These are phyloP conservation scores for Hyposoter didymator DNA, from an alignment of 2,888 invertebrate genomes.

Conservation along the genomic window DNA sequence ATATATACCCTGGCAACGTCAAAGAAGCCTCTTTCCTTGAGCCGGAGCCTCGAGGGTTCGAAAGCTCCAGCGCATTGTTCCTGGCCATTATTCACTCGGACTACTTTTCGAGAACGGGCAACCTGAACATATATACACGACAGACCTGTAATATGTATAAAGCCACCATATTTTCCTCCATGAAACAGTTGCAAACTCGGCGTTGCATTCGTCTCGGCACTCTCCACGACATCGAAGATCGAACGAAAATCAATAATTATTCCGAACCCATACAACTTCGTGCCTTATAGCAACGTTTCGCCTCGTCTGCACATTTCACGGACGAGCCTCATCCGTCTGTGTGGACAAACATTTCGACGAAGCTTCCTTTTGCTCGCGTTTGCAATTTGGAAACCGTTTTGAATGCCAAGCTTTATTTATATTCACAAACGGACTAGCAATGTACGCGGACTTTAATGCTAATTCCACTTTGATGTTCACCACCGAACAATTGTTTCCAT, in stretches of 20 bases:
- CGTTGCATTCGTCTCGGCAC: slow-evolving; percentile 18
- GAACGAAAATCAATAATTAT: slow-evolving; percentile 60
- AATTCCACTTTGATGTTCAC: background rate
- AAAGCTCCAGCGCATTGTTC: slow-evolving; percentile 74
- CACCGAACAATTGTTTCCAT: background rate
- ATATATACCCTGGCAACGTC: slow-evolving; percentile 69
- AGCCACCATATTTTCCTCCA: slow-evolving; percentile 31
- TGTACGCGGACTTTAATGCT: background rate
- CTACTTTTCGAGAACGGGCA: slow-evolving; percentile 74
- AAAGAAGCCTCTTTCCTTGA: slow-evolving; percentile 71
- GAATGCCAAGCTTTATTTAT: background rate
- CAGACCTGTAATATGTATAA: slow-evolving; percentile 32
- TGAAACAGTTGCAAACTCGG: slow-evolving; percentile 20
- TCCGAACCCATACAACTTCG: background rate
- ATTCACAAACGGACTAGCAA: background rate
- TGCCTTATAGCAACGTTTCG: background rate
- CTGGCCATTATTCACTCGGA: slow-evolving; percentile 77
- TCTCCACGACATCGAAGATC: slow-evolving; percentile 43
- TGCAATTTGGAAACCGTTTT: background rate
- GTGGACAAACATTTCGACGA: background rate
- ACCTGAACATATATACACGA: slow-evolving; percentile 39
- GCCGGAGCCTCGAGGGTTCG: slow-evolving; percentile 61
- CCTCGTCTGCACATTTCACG: background rate
- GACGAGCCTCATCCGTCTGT: background rate
- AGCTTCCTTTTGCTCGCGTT: background rate